Base-by-base conservation (phyloP, 2,888 invertebrate species). In the Limnephilus marmoratus region DNA sequence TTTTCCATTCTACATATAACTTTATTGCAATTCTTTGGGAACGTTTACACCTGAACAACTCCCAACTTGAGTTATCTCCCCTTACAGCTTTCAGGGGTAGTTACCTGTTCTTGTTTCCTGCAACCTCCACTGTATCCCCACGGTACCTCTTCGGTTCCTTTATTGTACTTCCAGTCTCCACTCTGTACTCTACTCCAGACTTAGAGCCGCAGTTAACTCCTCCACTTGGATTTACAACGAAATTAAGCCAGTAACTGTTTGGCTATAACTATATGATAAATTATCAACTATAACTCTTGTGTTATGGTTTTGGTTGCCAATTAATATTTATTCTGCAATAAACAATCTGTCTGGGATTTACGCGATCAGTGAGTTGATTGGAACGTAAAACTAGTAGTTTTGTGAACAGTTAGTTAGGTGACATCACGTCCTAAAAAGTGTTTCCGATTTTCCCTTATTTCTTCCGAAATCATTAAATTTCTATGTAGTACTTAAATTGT, bases 41-140 rank as follows among this genome's bases (percentile, higher is more conserved):
- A 41, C 68, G 87, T 87, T 87, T 53, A 68, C 87, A 68, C 87
- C 68, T 68, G 87, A 87, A 87, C 87, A 87, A 85, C 34, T 85
- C 85, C 41, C 85, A 85, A 85, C 85, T 85, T 85, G 37, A 37
- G 85, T 85, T 82, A 82, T 34, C 31, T 82, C 82, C 82, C 82
- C 31, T 34, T 68, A 68, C 53, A 68, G 53, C 49, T 49, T 49
- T 13, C 49, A 49, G 49, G 49, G 15, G 49, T 49, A 24, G 18
- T 18, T 68, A 68, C 53, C 53, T 68, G 53, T 68, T 68, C 18
- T 5, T 68, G 53, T 68, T 68, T 15, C 18, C 53, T 68, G 24
- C 53, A 68, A 82, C 82, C 82, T 82, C n/a, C 29, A 29, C 81
- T 29, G 11, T n/a, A 29, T 29, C 81, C 81, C n/a, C 81, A 29